Evolutionary conservation across 2,113 vertebrate species (phyloP).

Genomic region (Dipodomys stephensi): DNA sequence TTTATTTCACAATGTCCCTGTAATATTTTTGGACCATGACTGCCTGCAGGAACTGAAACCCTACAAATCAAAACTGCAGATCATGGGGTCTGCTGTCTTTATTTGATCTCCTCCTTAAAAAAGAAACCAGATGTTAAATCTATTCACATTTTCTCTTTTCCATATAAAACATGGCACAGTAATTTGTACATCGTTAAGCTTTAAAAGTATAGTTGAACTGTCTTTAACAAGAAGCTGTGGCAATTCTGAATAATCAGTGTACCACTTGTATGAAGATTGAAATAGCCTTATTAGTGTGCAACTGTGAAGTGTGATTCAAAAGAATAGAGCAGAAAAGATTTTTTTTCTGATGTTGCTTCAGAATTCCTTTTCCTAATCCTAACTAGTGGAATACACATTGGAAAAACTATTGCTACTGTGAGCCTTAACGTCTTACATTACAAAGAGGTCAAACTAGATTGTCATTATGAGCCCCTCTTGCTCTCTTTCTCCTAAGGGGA

Average conservation of each 20-base stretch:
- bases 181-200: not conserved
- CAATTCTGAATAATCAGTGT: conserved; percentile 24
- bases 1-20: not conserved
- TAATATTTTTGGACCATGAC: not conserved
- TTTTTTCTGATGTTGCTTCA: not conserved
- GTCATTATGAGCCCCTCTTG: not conserved
- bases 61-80: not conserved
- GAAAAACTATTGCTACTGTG: not conserved
- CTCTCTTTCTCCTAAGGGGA: not conserved
- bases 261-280: not conserved
- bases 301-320: not conserved
- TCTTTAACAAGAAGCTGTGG: not conserved
- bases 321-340: not conserved
- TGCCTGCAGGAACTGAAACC: not conserved
- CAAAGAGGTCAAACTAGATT: not conserved
- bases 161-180: not conserved
- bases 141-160: not conserved
- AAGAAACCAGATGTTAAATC: not conserved
- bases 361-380: not conserved
- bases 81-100: no score
- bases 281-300: not conserved
- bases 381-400: not conserved
- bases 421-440: not conserved
- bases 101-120: not conserved
- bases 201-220: not conserved